Evolutionary conservation across 1,140 invertebrate species (phyloP).

Genomic region (Dreissena polymorpha): DNA sequence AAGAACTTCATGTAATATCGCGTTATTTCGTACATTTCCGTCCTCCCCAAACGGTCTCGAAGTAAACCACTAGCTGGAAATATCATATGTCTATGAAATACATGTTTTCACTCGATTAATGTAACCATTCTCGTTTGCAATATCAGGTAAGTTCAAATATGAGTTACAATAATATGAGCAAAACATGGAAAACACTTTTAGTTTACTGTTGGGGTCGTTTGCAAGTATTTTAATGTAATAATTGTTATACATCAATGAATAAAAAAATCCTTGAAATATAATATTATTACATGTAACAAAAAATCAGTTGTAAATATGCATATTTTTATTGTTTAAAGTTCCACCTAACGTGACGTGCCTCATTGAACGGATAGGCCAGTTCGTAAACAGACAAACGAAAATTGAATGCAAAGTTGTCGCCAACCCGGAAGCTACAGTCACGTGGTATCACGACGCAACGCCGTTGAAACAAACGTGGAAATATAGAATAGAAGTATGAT

Average conservation of each 20-base stretch:
- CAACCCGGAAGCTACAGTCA: conserved; percentile 11
- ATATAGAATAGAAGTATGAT: conserved; percentile 18
- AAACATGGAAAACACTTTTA: no score
- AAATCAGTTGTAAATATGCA: background rate
- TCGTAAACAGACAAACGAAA: background rate
- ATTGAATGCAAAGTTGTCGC: conserved; percentile 27
- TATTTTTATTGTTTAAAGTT: conserved; percentile 6
- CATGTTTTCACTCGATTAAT: no score
- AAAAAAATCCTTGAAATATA: background rate
- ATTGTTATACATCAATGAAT: background rate
- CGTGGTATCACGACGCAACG: conserved; percentile 17
- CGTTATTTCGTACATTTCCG: no score
- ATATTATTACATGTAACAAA: background rate
- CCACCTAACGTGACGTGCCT: background rate
- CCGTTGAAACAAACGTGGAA: conserved; percentile 9
- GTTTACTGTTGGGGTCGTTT: no score
- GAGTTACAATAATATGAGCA: no score
- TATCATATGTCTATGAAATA: no score
- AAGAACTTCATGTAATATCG: no score
- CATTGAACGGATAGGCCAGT: conserved; percentile 9
- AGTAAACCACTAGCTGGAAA: no score
- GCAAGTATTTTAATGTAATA: background rate
- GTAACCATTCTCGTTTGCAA: no score
- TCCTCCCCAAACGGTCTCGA: no score
- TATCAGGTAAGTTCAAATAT: no score